phyloP scores from a whole-genome alignment of 2,888 invertebrate species.

The Aspidiotus rigidus region DNA sequence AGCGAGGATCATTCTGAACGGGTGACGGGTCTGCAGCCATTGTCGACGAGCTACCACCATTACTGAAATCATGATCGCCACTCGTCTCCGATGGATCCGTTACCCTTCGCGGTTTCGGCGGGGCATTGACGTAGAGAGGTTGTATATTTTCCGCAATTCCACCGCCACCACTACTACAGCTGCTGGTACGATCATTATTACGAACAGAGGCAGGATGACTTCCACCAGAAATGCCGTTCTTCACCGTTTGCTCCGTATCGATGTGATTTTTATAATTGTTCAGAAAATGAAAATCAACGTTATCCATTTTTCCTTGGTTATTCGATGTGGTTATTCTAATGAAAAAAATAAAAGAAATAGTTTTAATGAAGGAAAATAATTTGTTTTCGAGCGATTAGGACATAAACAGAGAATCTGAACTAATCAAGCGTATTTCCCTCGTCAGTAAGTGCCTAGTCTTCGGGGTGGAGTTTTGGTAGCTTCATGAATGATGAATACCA shows the following conservation, averaged over 20 bases:
- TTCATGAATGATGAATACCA: too few species aligned
- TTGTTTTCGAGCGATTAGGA: too few species aligned
- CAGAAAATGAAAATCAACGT: conserved; percentile 23
- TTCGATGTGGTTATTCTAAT: too few species aligned
- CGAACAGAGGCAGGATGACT: conserved; percentile 21
- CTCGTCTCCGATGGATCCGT: conserved; percentile 31
- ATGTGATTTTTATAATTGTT: conserved; percentile 17
- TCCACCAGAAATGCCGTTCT: conserved; percentile 29
- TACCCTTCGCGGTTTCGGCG: conserved; percentile 74
- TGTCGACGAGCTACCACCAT: conserved; percentile 27
- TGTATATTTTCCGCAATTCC: conserved; percentile 42
- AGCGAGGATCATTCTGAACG: conserved; percentile 20
- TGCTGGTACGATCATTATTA: neutral
- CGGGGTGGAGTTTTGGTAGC: too few species aligned
- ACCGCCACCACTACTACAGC: neutral
- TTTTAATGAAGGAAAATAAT: too few species aligned
- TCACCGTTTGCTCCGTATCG: conserved; percentile 21
- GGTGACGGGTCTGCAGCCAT: neutral
- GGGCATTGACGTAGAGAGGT: conserved; percentile 80
- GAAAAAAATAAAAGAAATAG: too few species aligned
- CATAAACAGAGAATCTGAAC: too few species aligned
- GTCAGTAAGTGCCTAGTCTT: too few species aligned
- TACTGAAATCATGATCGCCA: conserved; percentile 5
- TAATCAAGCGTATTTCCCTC: too few species aligned
- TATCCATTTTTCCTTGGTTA: conserved; percentile 13